Evolutionary conservation across 1,140 invertebrate genomes (phyloP).

Genomic region (Popillia japonica): DNA sequence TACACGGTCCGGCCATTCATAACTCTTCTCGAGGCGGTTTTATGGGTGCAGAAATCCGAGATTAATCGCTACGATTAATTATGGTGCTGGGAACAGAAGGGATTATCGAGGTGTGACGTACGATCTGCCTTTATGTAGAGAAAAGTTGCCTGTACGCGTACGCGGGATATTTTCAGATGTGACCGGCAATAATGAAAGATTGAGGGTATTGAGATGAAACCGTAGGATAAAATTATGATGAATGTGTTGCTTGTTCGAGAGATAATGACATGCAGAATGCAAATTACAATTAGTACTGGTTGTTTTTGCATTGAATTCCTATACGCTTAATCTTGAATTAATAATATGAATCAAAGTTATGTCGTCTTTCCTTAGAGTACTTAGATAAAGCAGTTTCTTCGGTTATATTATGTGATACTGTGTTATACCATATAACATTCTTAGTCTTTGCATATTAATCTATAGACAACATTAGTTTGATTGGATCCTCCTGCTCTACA

Average conservation of each 20-base stretch:
- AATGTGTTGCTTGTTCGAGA: neutral
- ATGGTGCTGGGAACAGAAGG: conserved; percentile 9
- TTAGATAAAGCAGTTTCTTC: too few relatives aligned
- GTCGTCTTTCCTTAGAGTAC: too few relatives aligned
- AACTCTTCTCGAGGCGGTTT: neutral
- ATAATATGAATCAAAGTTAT: too few relatives aligned
- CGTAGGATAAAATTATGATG: neutral
- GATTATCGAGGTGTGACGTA: neutral
- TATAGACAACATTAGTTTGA: too few relatives aligned
- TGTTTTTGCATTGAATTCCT: too few relatives aligned
- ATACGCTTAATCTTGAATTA: too few relatives aligned
- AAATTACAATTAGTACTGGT: too few relatives aligned
- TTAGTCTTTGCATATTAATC: too few relatives aligned
- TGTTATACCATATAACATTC: too few relatives aligned
- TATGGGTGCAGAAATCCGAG: neutral
- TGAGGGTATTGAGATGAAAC: neutral
- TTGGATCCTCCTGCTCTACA: too few relatives aligned
- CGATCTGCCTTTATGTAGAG: neutral
- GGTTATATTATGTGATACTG: too few relatives aligned
- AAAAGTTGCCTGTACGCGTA: neutral
- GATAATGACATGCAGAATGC: too few relatives aligned
- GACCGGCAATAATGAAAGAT: neutral
- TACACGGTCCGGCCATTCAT: neutral
- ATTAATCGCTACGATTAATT: conserved; percentile 7
- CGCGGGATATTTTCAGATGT: neutral